Conservation (phyloP, 2,113 vertebrate species). For the Elanus axillaris region DNA sequence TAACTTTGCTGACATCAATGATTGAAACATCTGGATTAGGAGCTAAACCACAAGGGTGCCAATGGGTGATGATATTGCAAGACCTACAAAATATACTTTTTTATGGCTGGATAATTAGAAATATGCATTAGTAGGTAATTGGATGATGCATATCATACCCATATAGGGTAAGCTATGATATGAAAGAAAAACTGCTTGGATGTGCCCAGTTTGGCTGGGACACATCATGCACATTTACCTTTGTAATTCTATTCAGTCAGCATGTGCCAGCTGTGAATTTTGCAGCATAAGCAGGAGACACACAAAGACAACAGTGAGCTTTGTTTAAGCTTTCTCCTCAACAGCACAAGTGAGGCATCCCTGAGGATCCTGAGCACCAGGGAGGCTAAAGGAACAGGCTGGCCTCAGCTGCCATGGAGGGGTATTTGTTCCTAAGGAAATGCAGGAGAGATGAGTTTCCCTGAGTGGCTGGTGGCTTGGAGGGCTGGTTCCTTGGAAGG, state of each 20-base stretch:
- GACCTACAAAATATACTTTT: background rate
- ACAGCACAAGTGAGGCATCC: fast-evolving
- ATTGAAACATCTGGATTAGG: background rate
- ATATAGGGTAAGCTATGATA: background rate
- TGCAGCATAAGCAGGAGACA: background rate
- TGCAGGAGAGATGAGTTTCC: fast-evolving
- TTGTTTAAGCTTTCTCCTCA: background rate
- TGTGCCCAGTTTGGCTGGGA: background rate
- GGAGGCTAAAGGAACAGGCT: background rate
- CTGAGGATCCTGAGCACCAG: background rate
- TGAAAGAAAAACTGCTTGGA: background rate
- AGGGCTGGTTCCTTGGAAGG: background rate
- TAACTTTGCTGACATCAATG: background rate
- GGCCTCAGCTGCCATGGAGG: background rate
- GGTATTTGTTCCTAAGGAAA: background rate
- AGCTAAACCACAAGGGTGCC: background rate
- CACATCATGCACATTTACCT: background rate
- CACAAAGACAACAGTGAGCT: fast-evolving
- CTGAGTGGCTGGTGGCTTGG: background rate
- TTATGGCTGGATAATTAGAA: background rate
- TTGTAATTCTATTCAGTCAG: background rate
- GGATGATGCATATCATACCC: background rate
- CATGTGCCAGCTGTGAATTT: background rate
- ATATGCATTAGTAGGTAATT: background rate
- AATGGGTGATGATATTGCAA: background rate